These are phyloP conservation scores for Gymnoscopelus braueri DNA, from an alignment of 2,797 vertebrate genomes.

Conservation along the genomic window DNA sequence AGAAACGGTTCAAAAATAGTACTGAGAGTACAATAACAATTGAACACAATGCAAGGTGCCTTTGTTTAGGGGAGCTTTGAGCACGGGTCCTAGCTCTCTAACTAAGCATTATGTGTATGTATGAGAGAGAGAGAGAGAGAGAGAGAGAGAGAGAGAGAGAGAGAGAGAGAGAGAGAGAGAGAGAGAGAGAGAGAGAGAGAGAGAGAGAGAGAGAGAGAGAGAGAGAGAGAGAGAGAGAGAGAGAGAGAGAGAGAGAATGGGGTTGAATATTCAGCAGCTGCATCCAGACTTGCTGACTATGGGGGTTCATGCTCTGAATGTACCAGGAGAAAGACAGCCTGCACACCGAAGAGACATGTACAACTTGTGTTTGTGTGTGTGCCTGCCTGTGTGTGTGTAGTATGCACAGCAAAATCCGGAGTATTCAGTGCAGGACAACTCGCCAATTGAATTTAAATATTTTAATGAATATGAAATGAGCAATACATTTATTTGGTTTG, in stretches of 20 bases:
- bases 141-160: background rate
- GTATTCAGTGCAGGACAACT: too few species aligned
- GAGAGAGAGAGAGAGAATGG: constrained; percentile 27
- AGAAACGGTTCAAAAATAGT: too few species aligned
- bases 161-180: background rate
- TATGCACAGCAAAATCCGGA: background rate
- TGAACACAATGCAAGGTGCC: too few species aligned
- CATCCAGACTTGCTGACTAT: constrained; percentile 80
- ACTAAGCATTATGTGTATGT: too few species aligned
- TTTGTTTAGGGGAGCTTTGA: too few species aligned
- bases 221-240: constrained; percentile 33
- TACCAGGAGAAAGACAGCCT: constrained; percentile 53
- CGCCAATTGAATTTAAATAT: too few species aligned
- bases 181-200: constrained; percentile 24
- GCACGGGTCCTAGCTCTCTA: too few species aligned
- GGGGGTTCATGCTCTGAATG: constrained; percentile 76
- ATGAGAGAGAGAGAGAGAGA: background rate
- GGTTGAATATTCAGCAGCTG: constrained; percentile 78
- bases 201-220: constrained; percentile 43
- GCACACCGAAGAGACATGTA: constrained; percentile 27
- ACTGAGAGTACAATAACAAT: too few species aligned
- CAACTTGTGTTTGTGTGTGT: background rate
- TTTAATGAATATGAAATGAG: too few species aligned
- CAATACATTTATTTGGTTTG: too few species aligned
- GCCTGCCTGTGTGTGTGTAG: constrained; percentile 4